Conservation (phyloP, 1,140 invertebrate genomes). For the Melipona quadrifasciata region DNA sequence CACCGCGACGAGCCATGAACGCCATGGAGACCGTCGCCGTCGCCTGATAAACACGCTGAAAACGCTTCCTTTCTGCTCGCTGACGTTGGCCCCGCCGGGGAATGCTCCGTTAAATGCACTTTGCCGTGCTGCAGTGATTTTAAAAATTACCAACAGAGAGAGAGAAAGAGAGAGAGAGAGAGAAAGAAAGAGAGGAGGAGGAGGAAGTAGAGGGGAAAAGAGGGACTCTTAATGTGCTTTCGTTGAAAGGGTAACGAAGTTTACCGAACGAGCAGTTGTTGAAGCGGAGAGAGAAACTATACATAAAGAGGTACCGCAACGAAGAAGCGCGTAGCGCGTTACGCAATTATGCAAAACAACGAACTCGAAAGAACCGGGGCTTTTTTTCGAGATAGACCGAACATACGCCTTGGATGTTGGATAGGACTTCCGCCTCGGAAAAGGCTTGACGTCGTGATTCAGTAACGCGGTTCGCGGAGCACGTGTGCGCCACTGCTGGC, state of each 20-base stretch:
- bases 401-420: neutral
- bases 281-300: neutral
- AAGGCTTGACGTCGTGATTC: slow-evolving; percentile 17
- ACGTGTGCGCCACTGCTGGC: neutral
- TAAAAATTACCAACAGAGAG: neutral
- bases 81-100: neutral
- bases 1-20: slow-evolving; percentile 9
- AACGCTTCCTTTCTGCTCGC: slow-evolving; percentile 27
- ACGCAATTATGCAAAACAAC: slow-evolving; percentile 29
- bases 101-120: slow-evolving; percentile 1
- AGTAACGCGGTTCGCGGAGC: neutral
- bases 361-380: neutral
- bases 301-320: neutral
- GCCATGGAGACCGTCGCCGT: neutral
- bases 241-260: slow-evolving; percentile 25
- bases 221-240: neutral
- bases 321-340: neutral
- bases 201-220: neutral
- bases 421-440: slow-evolving; percentile 8
- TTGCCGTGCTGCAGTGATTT: slow-evolving; percentile 3
- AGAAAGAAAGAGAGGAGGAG: neutral
- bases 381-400: neutral
- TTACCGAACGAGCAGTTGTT: slow-evolving; percentile 17
- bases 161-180: neutral
- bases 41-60: slow-evolving; percentile 19